Conservation (phyloP, 1,140 invertebrate species). For the Drosophila parabipectinata region DNA sequence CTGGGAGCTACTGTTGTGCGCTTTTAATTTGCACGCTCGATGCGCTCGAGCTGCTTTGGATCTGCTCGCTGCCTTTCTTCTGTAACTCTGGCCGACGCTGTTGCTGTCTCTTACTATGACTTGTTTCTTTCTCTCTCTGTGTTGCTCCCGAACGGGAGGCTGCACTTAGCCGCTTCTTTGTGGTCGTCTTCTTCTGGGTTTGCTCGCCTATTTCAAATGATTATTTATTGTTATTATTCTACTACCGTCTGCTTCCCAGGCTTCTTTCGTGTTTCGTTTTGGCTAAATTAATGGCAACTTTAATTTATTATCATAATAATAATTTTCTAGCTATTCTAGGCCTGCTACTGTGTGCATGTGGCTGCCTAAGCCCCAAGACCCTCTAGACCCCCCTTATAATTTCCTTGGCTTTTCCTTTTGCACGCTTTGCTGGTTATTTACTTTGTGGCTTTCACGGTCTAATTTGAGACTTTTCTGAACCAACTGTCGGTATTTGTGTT, state of each 20-base stretch:
- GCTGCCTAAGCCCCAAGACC: not conserved
- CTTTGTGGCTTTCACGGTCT: conserved; percentile 64
- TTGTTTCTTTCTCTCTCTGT: conserved; percentile 7
- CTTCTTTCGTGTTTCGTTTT: conserved; percentile 60
- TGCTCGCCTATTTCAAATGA: conserved; percentile 79
- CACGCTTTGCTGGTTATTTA: conserved; percentile 67
- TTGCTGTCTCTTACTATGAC: conserved; percentile 3
- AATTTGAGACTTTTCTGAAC: conserved; percentile 53
- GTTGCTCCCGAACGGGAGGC: conserved; percentile 25
- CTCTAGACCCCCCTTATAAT: conserved; percentile 38
- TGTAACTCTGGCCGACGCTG: conserved; percentile 1
- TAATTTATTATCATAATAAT: conserved; percentile 83
- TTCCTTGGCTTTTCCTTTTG: conserved; percentile 68
- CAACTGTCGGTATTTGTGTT: conserved; percentile 30
- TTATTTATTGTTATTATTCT: conserved; percentile 81
- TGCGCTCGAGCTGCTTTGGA: conserved; percentile 60
- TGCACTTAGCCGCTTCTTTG: conserved; percentile 29
- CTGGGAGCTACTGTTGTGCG: conserved; percentile 70
- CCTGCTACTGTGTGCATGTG: conserved; percentile 38
- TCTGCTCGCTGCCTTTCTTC: conserved; percentile 6
- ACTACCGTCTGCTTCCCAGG: conserved; percentile 49
- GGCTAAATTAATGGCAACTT: conserved; percentile 83
- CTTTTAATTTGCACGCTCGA: conserved; percentile 82
- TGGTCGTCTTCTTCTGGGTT: conserved; percentile 12
- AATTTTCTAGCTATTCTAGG: conserved; percentile 76